Base-by-base conservation (phyloP, 2,888 invertebrate genomes). In the Andrena praecox region DNA sequence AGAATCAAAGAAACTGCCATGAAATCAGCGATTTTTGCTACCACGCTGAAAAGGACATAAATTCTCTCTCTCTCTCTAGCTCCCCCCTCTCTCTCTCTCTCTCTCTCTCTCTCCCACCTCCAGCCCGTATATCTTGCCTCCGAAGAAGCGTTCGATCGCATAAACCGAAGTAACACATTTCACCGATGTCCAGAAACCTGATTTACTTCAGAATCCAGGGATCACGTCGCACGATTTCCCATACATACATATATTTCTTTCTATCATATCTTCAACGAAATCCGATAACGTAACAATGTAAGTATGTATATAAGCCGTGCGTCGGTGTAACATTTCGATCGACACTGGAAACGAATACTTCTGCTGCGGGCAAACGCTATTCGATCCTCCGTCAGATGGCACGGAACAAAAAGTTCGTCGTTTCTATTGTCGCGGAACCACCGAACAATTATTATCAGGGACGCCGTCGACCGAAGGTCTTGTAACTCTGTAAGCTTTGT, bases 111-210 rank as follows among this genome's bases (percentile, higher is more conserved):
- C 3, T 5, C 1, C 4, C n/a, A 24, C 8, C 7, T 20, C 54
- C 2, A 24, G 6, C 8, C n/a, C 56, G 20, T 48, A 48, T 66
- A 42, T 66, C 16, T 31, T 20, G 56, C 12, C 33, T 5, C 42
- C 33, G 24, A 33, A n/a, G 66, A 59, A n/a, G 48, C 20, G 29
- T 48, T 59, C 60, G 73, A 64, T 64, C 54, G 24, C 52, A 63
- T 35, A 24, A 64, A 64, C 27, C 35, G 54, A 64, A 54, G 20
- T 60, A 48, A 69, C 56, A 35, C 69, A 59, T 50, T 33, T 63
- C 29, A 64, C 12, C 10, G 7, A 42, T 20, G 29, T 66, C 7
- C 56, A 42, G 29, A 42, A 48, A 66, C 10, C 12, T 56, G 73
- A 73, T 73, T 66, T 66, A 73, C 56, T 59, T 29, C 20, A 6